Conservation (phyloP, 2,113 vertebrate genomes). For the Oophaga pumilio region DNA sequence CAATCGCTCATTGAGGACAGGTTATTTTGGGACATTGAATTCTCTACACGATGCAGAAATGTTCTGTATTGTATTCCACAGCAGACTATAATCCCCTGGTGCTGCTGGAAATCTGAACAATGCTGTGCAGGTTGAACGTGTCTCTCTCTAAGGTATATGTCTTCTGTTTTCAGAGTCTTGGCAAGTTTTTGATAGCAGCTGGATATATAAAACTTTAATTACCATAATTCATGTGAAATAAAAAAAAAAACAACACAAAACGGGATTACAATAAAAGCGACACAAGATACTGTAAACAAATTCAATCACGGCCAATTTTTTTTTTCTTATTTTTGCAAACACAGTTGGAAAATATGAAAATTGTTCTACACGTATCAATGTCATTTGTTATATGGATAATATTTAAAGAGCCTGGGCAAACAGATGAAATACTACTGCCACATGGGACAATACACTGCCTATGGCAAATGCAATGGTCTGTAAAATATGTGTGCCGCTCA, state of each 20-base stretch:
- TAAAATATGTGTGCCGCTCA: no score
- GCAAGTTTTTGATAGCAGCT: conserved; percentile 29
- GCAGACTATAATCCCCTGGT: background rate
- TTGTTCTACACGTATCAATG: background rate
- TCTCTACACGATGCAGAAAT: background rate
- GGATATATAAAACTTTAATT: conserved; percentile 35
- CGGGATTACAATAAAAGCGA: background rate
- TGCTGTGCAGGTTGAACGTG: conserved; percentile 19
- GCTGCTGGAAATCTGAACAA: background rate
- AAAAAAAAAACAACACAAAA: background rate
- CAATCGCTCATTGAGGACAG: background rate
- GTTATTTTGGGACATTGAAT: background rate
- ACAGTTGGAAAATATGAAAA: background rate
- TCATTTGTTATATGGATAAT: background rate
- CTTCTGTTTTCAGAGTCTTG: background rate
- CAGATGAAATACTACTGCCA: no score
- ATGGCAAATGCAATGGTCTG: no score
- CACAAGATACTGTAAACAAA: conserved; percentile 18
- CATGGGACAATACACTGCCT: no score
- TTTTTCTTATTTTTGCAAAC: background rate
- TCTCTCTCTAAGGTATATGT: background rate
- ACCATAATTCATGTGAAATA: conserved; percentile 1
- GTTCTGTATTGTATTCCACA: conserved; percentile 4
- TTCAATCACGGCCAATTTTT: background rate
- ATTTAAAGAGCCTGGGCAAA: no score